phyloP scores from a whole-genome alignment of 2,888 invertebrate genomes.

The Phasia obesa region DNA sequence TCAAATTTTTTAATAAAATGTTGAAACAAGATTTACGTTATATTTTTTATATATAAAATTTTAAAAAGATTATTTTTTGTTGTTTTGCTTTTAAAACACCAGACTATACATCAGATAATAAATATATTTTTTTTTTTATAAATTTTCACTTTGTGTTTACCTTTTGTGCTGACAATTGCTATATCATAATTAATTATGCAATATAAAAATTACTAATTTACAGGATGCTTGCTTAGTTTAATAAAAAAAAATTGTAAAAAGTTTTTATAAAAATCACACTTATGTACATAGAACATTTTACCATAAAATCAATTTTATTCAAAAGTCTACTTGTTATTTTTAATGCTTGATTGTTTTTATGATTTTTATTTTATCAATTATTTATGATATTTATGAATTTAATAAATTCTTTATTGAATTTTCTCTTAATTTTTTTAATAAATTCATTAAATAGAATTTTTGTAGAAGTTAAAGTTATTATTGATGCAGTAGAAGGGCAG shows the following conservation, averaged over 20 bases:
- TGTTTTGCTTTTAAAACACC: background rate
- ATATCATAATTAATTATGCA: too few species aligned
- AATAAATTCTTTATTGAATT: constrained; percentile 49
- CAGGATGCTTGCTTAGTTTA: constrained; percentile 9
- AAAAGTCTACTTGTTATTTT: background rate
- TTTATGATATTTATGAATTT: constrained; percentile 54
- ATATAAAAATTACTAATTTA: background rate
- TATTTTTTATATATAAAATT: background rate
- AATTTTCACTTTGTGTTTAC: constrained; percentile 16
- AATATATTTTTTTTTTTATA: background rate
- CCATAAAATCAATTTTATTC: constrained; percentile 1
- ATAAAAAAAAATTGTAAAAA: constrained; percentile 14
- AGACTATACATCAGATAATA: background rate
- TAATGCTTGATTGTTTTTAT: background rate
- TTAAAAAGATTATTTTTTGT: background rate
- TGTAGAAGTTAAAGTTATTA: constrained; percentile 1
- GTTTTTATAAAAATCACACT: constrained; percentile 5
- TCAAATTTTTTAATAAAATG: too few species aligned
- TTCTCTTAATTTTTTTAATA: constrained; percentile 42
- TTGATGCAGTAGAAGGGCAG: constrained; percentile 33
- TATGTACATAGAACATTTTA: background rate
- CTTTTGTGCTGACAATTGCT: background rate
- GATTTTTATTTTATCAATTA: background rate
- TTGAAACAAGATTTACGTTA: too few species aligned
- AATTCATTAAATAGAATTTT: constrained; percentile 34